Base-by-base conservation (phyloP, 2,113 vertebrate species). In the Eptesicus fuscus region DNA sequence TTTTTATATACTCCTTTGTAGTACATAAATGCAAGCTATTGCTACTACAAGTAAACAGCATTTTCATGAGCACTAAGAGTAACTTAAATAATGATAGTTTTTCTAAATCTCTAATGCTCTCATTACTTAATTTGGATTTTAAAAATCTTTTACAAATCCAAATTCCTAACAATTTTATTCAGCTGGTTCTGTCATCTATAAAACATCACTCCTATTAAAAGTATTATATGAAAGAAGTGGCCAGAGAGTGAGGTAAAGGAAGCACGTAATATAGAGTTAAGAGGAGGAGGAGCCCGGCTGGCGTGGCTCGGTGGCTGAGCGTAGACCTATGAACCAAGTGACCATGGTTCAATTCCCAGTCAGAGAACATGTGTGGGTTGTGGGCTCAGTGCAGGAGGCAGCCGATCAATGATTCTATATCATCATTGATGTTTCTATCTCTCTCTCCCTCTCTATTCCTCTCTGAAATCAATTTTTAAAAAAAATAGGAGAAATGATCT, bases 141-240 rank as follows among this genome's bases (percentile, higher is more conserved):
- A 37, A 56, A 49, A 78, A 16, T 56, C 28, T 94, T 70, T 35
- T 61, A 88, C 4, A 95, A 93, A 83, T 86, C 23, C 30, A 92
- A 93, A 89, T 84, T 44, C 16, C 42, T 95, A 95, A 91, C 4
- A 83, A 79, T 84, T 47, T 51, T 89, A 65, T n/a, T 73, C 70
- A 88, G 42, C 30, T 86, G 40, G 78, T 84, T 94, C 23, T 37
- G 16, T 25, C n/a, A 91, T 25, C 53, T 83, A 77, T 73, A 65
- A 86, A 80, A 63, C 4, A 88, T 63, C 44, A 69, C 28, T 80
- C 12, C 32, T 42, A 84, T 49, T 73, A 69, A 53, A 90, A 37
- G 37, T 67, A 65, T 53, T 35, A 91, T 20, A 89, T 42, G 22
- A 89, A 92, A 92, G 5, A 90, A 35, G 30, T 89, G 51, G 47